Evolutionary conservation across 2,888 invertebrate species (phyloP).

Genomic region (Xylophagus ater): DNA sequence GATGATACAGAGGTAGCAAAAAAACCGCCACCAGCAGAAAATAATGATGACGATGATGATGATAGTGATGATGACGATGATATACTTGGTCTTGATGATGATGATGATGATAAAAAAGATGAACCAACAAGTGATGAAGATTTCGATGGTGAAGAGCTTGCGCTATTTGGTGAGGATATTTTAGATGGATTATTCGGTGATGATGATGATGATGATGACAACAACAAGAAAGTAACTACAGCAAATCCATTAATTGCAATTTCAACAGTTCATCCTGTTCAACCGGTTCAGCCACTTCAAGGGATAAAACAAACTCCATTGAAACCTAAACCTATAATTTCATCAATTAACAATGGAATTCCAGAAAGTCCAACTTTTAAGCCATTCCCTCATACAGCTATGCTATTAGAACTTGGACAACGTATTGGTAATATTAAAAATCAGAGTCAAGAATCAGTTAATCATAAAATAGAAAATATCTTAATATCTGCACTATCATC

Average conservation of each 20-base stretch:
- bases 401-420: too few relatives aligned
- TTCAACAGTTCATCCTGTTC: neutral
- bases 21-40: neutral
- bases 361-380: too few relatives aligned
- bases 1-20: neutral
- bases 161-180: conserved; percentile 4
- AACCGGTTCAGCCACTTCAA: neutral
- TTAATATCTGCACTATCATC: too few relatives aligned
- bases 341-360: too few relatives aligned
- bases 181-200: conserved; percentile 1
- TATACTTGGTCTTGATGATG: conserved; percentile 1
- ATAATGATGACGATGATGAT: conserved; percentile 6
- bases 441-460: neutral
- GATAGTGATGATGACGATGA: conserved; percentile 8
- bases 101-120: conserved; percentile 3
- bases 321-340: neutral
- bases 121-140: conserved; percentile 2
- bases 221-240: neutral
- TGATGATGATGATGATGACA: conserved; percentile 3
- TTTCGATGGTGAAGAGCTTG: conserved; percentile 1
- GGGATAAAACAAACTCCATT: too few relatives aligned
- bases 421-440: too few relatives aligned
- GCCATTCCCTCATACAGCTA: neutral
- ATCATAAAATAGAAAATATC: neutral
- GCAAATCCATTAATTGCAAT: neutral